These are phyloP conservation scores for Synodontis membranacea DNA, from an alignment of 2,113 vertebrate genomes.

Conservation along the genomic window DNA sequence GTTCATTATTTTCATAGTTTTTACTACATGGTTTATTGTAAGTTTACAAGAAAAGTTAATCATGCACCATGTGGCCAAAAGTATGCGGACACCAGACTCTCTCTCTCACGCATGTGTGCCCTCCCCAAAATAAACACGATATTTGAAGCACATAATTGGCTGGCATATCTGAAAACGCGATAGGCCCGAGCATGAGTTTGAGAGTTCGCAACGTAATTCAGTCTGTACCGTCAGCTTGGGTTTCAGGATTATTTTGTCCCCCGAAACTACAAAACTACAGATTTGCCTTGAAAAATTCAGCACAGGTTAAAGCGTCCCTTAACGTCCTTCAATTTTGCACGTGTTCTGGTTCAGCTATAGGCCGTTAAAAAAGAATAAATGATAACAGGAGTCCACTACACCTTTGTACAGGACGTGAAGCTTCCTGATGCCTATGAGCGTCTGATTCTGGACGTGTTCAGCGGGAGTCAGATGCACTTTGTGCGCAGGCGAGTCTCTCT, in stretches of 20 bases:
- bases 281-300: background rate
- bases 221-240: background rate
- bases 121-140: background rate
- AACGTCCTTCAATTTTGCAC: background rate
- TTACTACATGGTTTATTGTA: background rate
- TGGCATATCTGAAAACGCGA: background rate
- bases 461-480: constrained; percentile 93
- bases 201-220: background rate
- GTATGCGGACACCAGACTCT: background rate
- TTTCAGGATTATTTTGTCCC: background rate
- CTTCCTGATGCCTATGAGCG: constrained; percentile 89
- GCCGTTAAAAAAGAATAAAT: background rate
- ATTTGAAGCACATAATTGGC: background rate
- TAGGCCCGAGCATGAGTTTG: too few species aligned
- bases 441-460: constrained; percentile 90
- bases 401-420: constrained; percentile 79
- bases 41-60: background rate
- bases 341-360: background rate
- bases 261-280: too few species aligned
- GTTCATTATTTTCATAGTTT: background rate
- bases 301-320: background rate
- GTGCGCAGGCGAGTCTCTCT: constrained; percentile 80
- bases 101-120: background rate
- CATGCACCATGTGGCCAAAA: background rate
- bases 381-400: background rate